These are phyloP conservation scores for Hypomecis punctinalis DNA, from an alignment of 2,888 invertebrate genomes.

Conservation along the genomic window DNA sequence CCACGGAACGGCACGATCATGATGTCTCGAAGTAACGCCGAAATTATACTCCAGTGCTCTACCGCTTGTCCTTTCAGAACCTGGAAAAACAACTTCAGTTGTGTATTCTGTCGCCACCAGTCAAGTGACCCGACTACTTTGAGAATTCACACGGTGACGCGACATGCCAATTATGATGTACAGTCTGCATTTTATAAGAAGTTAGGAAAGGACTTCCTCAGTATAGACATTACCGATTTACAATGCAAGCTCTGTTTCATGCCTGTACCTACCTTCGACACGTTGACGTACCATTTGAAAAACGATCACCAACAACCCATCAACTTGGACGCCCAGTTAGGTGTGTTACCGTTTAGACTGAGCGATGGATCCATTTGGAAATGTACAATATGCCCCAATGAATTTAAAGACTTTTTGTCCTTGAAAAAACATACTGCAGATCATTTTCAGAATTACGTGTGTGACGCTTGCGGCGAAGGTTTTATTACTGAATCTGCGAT, in stretches of 20 bases:
- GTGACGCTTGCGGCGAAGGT: slow-evolving; percentile 79
- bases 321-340: slow-evolving; percentile 70
- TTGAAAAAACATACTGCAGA: slow-evolving; percentile 76
- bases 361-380: slow-evolving; percentile 76
- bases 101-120: slow-evolving; percentile 76
- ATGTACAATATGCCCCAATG: slow-evolving; percentile 75
- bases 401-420: slow-evolving; percentile 75
- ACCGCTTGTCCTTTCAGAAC: slow-evolving; percentile 77
- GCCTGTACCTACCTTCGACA: slow-evolving; percentile 67
- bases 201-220: slow-evolving; percentile 75
- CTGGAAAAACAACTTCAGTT: slow-evolving; percentile 78
- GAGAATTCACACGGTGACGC: slow-evolving; percentile 65
- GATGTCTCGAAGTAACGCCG: slow-evolving; percentile 72
- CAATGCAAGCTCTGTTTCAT: slow-evolving; percentile 77
- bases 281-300: slow-evolving; percentile 70
- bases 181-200: slow-evolving; percentile 78
- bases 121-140: slow-evolving; percentile 71
- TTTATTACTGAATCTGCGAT: slow-evolving; percentile 79
- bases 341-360: slow-evolving; percentile 72
- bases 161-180: slow-evolving; percentile 73
- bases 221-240: slow-evolving; percentile 75
- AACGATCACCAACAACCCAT: slow-evolving; percentile 74
- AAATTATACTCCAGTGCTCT: slow-evolving; percentile 75
- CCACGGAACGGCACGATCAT: slow-evolving; percentile 71
- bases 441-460: slow-evolving; percentile 79